A percentile compares a stretch with the other conserved stretches of the same genome.
Evolutionary conservation across 1,140 invertebrate genomes (phyloP).

Genomic region (Steinernema feltiae): DNA sequence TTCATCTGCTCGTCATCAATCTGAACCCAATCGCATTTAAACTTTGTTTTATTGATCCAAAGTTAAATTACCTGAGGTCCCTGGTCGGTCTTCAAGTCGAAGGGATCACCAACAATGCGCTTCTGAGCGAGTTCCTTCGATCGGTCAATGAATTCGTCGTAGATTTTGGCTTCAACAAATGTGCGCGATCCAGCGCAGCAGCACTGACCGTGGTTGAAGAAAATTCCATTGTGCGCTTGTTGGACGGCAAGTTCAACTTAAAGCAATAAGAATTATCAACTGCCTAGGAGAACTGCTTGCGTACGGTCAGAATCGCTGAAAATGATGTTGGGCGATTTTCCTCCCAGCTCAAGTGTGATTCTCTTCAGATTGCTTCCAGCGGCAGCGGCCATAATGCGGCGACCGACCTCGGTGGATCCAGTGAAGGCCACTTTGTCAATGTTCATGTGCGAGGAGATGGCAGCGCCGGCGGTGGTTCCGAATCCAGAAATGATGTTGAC

Average conservation of each 20-base stretch:
- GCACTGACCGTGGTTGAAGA: constrained; percentile 76
- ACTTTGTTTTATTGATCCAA: neutral
- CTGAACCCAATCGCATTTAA: too few species aligned
- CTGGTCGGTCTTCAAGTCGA: constrained; percentile 66
- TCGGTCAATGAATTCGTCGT: constrained; percentile 77
- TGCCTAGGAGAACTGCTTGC: constrained; percentile 20
- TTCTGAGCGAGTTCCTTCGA: constrained; percentile 67
- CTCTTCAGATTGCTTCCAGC: constrained; percentile 74
- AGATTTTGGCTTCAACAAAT: constrained; percentile 77
- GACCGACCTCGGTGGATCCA: constrained; percentile 74
- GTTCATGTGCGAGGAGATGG: constrained; percentile 70
- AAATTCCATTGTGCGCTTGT: constrained; percentile 72
- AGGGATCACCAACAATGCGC: constrained; percentile 75
- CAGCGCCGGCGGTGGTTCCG: constrained; percentile 74
- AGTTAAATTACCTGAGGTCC: constrained; percentile 71
- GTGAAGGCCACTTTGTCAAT: constrained; percentile 79
- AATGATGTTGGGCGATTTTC: constrained; percentile 80
- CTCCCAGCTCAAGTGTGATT: constrained; percentile 79
- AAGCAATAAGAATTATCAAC: neutral
- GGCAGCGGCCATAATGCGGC: constrained; percentile 70
- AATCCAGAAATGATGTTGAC: constrained; percentile 72
- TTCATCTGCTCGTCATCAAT: constrained; percentile 76
- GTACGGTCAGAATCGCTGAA: constrained; percentile 73
- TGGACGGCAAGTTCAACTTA: constrained; percentile 74
- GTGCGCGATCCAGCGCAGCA: constrained; percentile 84